These are phyloP conservation scores for Philereme transversata DNA, from an alignment of 2,888 invertebrate species.

Conservation along the genomic window DNA sequence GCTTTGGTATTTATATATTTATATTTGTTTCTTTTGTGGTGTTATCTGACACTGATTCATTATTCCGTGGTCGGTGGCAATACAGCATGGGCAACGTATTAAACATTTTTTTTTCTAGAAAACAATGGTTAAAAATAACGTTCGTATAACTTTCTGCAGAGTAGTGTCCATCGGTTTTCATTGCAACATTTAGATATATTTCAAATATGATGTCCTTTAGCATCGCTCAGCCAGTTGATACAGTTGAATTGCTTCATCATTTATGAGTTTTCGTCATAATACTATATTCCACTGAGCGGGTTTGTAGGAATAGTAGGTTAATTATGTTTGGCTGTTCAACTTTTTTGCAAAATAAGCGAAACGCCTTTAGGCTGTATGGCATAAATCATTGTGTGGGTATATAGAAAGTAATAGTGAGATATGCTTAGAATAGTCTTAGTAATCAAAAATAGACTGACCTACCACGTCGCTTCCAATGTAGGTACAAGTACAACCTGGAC, in stretches of 20 bases:
- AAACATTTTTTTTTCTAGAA: too few relatives aligned
- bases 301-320: conserved; percentile 54
- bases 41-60: too few relatives aligned
- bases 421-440: background rate
- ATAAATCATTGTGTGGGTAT: conserved; percentile 16
- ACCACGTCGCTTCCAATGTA: too few relatives aligned
- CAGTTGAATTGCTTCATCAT: conserved; percentile 43
- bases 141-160: background rate
- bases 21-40: too few relatives aligned
- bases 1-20: too few relatives aligned
- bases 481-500: too few relatives aligned
- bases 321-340: conserved; percentile 46
- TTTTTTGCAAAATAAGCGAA: conserved; percentile 47
- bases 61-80: too few relatives aligned
- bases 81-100: too few relatives aligned
- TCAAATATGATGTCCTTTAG: conserved; percentile 18
- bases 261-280: conserved; percentile 48
- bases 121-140: background rate
- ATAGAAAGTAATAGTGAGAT: conserved; percentile 3
- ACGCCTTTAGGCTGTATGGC: conserved; percentile 18
- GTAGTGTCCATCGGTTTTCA: background rate
- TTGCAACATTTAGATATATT: conserved; percentile 1
- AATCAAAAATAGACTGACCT: too few relatives aligned
- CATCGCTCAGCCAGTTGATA: conserved; percentile 16
- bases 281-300: conserved; percentile 44